Base-by-base conservation (phyloP, 1,140 invertebrate species). In the Semibalanus balanoides region DNA sequence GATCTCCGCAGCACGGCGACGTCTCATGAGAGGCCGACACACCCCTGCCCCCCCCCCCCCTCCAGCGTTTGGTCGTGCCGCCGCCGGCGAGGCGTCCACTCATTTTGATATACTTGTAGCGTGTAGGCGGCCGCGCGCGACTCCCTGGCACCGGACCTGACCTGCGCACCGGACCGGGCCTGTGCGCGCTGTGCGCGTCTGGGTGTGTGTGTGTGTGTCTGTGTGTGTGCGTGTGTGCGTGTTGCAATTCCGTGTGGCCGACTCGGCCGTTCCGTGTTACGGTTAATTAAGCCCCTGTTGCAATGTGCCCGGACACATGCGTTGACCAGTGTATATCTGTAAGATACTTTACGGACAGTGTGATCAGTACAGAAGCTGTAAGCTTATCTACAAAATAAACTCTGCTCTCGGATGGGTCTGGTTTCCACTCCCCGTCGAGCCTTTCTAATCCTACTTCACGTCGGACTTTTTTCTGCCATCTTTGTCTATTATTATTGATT, bases 311-410 rank as follows among this genome's bases (percentile, higher is more conserved):
- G 51, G 51, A 25, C 51, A 64, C 9, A 25, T 64, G 35, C 35
- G 51, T 64, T 64, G 51, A 64, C 22, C 51, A 40, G 51, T 64
- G 51, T 64, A 64, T 64, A 64, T 64, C 51, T 64, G 51, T 64
- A 64, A 64, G 51, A 64, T 64, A 64, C 11, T 64, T 64, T 64
- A 64, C 51, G 51, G 22, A 64, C 51, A 14, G 51, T 64, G 51
- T 64, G 51, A 64, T 64, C 51, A 64, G 51, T 64, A 64, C 51
- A 64, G 51, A 64, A 64, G 51, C 51, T 64, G 51, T 64, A 64
- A 64, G 51, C 51, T 64, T 64, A 64, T 64, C 51, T 64, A 64
- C 51, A 64, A 64, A 64, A 64, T 64, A 64, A 64, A 64, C 51
- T 64, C 51, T 25, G 51, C 51, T 64, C 51, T 64, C 51, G 51